These are phyloP conservation scores for Osmerus mordax DNA, from an alignment of 2,113 vertebrate genomes.

Conservation along the genomic window DNA sequence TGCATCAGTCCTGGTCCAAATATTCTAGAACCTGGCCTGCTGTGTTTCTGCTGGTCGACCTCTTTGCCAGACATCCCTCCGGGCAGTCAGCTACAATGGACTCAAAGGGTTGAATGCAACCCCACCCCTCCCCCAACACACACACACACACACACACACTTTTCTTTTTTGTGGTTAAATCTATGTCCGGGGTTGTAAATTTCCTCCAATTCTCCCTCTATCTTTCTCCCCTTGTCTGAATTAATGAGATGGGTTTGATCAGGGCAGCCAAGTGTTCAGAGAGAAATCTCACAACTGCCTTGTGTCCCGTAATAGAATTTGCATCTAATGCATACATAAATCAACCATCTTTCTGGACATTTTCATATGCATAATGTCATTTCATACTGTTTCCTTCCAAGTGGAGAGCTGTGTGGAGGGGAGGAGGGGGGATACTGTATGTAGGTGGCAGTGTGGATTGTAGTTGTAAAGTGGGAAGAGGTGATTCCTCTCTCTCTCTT, in stretches of 20 bases:
- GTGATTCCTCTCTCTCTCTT: slow-evolving; percentile 55
- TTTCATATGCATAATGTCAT: slow-evolving; percentile 99
- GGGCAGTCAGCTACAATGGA: slow-evolving; percentile 34
- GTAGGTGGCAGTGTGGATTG: slow-evolving; percentile 72
- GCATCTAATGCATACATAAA: slow-evolving; percentile 99
- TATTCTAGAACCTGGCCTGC: slow-evolving; percentile 1
- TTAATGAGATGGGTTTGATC: slow-evolving; percentile 99
- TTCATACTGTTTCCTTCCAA: slow-evolving; percentile 94
- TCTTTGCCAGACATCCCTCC: slow-evolving; percentile 28
- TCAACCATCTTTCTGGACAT: slow-evolving; percentile 99
- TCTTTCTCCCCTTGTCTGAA: slow-evolving; percentile 98
- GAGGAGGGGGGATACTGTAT: slow-evolving; percentile 64
- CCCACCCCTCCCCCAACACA: slow-evolving; percentile 65
- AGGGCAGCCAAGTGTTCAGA: slow-evolving; percentile 99
- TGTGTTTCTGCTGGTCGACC: slow-evolving; percentile 11
- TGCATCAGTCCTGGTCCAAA: slow-evolving; percentile 9
- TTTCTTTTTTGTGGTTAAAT: slow-evolving; percentile 68
- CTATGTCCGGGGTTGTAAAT: slow-evolving; percentile 96
- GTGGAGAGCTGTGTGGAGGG: slow-evolving; percentile 50
- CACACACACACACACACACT: too few relatives aligned
- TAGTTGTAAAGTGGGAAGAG: slow-evolving; percentile 56
- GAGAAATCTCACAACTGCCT: slow-evolving; percentile 97
- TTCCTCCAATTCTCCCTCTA: slow-evolving; percentile 91
- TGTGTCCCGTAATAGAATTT: slow-evolving; percentile 99
- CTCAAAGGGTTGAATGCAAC: slow-evolving; percentile 77